phyloP scores from a whole-genome alignment of 1,140 invertebrate species.

The Acromyrmex echinatior region DNA sequence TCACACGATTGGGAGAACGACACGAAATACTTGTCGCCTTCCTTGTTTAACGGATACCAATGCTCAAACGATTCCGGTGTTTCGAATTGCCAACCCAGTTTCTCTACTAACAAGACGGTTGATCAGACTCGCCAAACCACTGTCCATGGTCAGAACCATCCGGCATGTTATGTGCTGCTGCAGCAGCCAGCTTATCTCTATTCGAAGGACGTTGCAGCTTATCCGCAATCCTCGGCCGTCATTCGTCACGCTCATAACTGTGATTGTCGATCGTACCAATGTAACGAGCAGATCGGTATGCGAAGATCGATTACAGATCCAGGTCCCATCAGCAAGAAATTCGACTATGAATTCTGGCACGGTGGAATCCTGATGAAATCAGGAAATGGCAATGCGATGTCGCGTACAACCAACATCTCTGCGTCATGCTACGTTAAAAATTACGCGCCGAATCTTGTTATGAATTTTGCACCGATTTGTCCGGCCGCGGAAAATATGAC shows the following conservation, averaged over 20 bases:
- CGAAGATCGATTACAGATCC: not conserved
- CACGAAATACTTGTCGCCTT: too few relatives aligned
- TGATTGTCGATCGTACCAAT: not conserved
- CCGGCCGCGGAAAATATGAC: not conserved
- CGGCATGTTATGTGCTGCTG: constrained; percentile 15
- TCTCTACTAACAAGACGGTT: not conserved
- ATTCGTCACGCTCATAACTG: not conserved
- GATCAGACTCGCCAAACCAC: not conserved
- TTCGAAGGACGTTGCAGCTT: not conserved
- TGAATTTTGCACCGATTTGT: constrained; percentile 5
- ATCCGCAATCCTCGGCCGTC: not conserved
- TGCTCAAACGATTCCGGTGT: not conserved
- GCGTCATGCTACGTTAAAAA: not conserved
- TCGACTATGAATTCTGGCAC: not conserved
- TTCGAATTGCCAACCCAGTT: not conserved
- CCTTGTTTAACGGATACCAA: not conserved
- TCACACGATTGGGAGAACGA: not conserved
- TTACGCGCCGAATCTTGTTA: not conserved
- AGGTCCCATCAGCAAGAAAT: not conserved
- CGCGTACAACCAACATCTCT: not conserved
- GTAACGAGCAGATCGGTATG: not conserved
- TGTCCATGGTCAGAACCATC: not conserved
- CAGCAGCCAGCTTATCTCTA: not conserved
- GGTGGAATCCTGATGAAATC: not conserved
- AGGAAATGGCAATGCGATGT: not conserved